phyloP scores from a whole-genome alignment of 2,888 invertebrate species.

The Acleris literana region DNA sequence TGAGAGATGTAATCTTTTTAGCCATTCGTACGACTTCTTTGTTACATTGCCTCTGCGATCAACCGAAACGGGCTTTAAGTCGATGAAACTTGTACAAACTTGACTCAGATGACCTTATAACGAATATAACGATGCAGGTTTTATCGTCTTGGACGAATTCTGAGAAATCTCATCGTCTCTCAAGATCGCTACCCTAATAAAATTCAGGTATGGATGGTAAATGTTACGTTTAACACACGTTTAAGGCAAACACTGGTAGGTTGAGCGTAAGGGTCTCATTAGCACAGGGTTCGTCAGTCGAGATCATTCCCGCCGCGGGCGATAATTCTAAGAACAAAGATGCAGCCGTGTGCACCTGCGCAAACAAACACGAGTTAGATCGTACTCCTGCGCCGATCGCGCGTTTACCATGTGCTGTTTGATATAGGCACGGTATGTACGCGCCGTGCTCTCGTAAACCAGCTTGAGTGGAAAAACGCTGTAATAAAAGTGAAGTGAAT shows the following conservation, averaged over 20 bases:
- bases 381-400: constrained; percentile 29
- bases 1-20: constrained; percentile 22
- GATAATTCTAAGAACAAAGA: constrained; percentile 80
- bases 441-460: not conserved
- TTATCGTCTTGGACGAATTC: not conserved
- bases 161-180: constrained; percentile 5
- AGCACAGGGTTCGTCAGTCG: constrained; percentile 42
- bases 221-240: not conserved
- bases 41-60: not conserved
- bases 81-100: not conserved
- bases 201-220: constrained; percentile 23
- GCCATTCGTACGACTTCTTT: constrained; percentile 18
- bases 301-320: constrained; percentile 55
- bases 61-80: not conserved
- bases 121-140: not conserved
- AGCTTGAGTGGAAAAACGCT: not conserved
- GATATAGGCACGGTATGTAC: not conserved
- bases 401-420: constrained; percentile 22
- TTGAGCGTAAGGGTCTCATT: constrained; percentile 24
- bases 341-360: constrained; percentile 65
- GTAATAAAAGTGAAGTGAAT: no score
- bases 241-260: constrained; percentile 1
- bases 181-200: constrained; percentile 20
- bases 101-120: not conserved
- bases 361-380: constrained; percentile 56